Conservation (phyloP, 1,140 invertebrate species). For the Periplaneta americana region DNA sequence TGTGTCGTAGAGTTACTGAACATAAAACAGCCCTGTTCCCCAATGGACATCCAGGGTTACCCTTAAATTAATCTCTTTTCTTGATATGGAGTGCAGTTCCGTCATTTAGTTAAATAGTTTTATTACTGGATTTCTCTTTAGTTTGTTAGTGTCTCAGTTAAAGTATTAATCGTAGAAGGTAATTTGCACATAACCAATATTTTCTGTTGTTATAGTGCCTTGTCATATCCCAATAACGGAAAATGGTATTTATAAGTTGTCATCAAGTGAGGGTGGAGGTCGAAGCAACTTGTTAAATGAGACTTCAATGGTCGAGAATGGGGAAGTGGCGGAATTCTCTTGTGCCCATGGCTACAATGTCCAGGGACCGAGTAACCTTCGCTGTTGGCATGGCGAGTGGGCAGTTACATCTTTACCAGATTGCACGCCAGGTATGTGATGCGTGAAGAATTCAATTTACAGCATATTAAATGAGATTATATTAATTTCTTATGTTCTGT, state of each 20-base stretch:
- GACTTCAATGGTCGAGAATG: conserved; percentile 48
- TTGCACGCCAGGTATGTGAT: conserved; percentile 58
- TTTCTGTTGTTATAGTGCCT: conserved; percentile 46
- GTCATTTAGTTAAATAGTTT: too few species aligned
- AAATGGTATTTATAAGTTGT: conserved; percentile 56
- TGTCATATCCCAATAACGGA: conserved; percentile 56
- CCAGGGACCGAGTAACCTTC: conserved; percentile 57
- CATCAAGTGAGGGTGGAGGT: conserved; percentile 29
- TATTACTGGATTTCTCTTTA: too few species aligned
- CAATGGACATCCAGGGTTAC: too few species aligned
- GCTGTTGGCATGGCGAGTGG: conserved; percentile 76
- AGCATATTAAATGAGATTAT: too few species aligned
- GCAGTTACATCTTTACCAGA: conserved; percentile 64
- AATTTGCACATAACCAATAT: too few species aligned
- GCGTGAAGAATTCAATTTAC: background rate
- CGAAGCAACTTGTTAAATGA: background rate
- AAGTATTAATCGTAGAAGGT: too few species aligned
- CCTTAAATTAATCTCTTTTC: too few species aligned
- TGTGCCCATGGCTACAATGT: conserved; percentile 62
- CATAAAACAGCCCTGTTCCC: too few species aligned
- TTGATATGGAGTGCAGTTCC: too few species aligned
- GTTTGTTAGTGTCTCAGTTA: too few species aligned
- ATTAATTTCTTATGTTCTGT: too few species aligned
- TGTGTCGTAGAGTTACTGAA: too few species aligned
- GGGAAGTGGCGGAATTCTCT: conserved; percentile 55